These are phyloP conservation scores for Eupithecia abbreviata DNA, from an alignment of 2,888 invertebrate species.

Conservation along the genomic window DNA sequence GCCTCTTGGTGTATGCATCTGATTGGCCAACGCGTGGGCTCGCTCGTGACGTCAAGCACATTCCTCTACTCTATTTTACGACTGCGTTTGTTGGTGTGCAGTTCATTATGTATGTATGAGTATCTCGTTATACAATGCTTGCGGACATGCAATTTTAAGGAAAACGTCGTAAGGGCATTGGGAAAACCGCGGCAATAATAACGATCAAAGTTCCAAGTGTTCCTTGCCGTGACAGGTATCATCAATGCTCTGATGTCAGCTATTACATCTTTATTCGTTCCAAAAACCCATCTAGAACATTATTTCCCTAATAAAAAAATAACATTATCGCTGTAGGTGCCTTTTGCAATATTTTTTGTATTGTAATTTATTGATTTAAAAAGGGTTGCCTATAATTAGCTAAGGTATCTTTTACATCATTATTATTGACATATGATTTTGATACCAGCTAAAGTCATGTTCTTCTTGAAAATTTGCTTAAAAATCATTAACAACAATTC, in stretches of 20 bases:
- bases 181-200: neutral
- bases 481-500: no score
- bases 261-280: neutral
- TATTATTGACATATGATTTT: no score
- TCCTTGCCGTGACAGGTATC: neutral
- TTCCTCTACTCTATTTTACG: constrained; percentile 76
- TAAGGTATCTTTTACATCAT: no score
- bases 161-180: constrained; percentile 8
- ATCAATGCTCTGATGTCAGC: neutral
- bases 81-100: constrained; percentile 57
- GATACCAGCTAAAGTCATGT: no score
- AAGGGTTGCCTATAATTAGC: no score
- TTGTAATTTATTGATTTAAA: neutral
- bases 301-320: neutral
- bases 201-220: neutral
- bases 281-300: neutral
- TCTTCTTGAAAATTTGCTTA: no score
- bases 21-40: constrained; percentile 81
- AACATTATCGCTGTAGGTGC: neutral
- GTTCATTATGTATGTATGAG: constrained; percentile 37
- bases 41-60: constrained; percentile 80
- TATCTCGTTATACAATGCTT: constrained; percentile 20
- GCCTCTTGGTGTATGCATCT: constrained; percentile 83
- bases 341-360: neutral
- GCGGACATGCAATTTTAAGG: constrained; percentile 30